Evolutionary conservation across 1,140 invertebrate species (phyloP).

Genomic region (Drosophila takahashii): DNA sequence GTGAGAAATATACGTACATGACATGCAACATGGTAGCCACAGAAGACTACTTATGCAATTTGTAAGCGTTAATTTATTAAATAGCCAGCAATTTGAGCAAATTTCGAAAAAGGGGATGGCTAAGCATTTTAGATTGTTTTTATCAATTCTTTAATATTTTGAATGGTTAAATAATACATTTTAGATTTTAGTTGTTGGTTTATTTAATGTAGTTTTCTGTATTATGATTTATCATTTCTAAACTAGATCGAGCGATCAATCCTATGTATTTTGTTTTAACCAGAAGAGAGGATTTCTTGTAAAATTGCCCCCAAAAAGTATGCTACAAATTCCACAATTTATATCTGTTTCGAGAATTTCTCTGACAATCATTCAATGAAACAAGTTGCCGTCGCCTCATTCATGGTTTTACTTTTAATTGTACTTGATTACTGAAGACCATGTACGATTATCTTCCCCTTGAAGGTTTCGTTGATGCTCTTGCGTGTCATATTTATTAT

Average conservation of each 20-base stretch:
- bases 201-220: too few species aligned
- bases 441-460: background rate
- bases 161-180: too few species aligned
- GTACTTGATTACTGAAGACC: slow-evolving; percentile 6
- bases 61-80: background rate
- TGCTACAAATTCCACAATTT: slow-evolving; percentile 28
- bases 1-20: slow-evolving; percentile 35
- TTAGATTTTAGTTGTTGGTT: too few species aligned
- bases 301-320: slow-evolving; percentile 61
- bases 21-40: slow-evolving; percentile 35
- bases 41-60: slow-evolving; percentile 14
- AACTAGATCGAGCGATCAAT: too few species aligned
- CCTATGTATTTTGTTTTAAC: too few species aligned
- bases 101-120: too few species aligned
- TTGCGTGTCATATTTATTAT: slow-evolving; percentile 4
- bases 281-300: too few species aligned
- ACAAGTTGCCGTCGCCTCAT: too few species aligned
- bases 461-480: slow-evolving; percentile 3
- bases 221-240: too few species aligned
- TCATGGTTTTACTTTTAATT: background rate
- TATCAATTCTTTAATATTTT: too few species aligned
- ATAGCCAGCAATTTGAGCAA: background rate
- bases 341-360: background rate
- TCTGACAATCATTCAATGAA: background rate
- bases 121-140: too few species aligned